Base-by-base conservation (phyloP, 2,888 invertebrate species). In the Cephus spinipes region DNA sequence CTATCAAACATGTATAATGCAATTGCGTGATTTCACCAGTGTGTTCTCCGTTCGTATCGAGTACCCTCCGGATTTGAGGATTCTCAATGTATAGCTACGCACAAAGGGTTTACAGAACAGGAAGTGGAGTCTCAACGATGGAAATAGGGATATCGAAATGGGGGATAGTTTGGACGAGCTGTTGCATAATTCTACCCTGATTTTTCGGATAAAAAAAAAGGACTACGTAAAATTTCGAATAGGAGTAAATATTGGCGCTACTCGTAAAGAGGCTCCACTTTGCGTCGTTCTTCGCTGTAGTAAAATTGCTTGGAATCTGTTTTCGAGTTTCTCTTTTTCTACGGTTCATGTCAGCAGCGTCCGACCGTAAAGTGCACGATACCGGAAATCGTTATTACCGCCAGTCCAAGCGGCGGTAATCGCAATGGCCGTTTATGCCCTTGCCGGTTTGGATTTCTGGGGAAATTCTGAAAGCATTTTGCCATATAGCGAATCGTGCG, bases 381-480 rank as follows among this genome's bases (percentile, higher is more conserved):
- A 71, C 71, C 71, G 71, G 71, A 71, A 71, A 33, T 33, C 71
- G 71, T 71, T 71, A 71, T 71, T 31, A 71, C 71, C 71, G 71
- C 33, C 33, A 71, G 12, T 33, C 31, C 32, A 32, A 31, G 31
- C 71, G 32, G 31, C 33, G 71, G 71, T 71, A 71, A 71, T 71
- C 33, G 71, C 32, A 71, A 23, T 55, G 23, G 55, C 55, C 55
- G 55, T 55, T 23, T 55, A 55, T 9, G 55, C 55, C 55, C 55
- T 55, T 55, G 15, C 23, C 55, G 55, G 55, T 23, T 55, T 23
- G 55, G 55, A 55, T 55, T 23, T 55, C 55, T 55, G 55, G 23
- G 9, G 55, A 23, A 55, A 55, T 55, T 55, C 55, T 15, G 23
- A 55, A 55, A 23, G 55, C 23, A 23, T 23, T 55, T 55, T 9